These are phyloP conservation scores for Nematolebias whitei DNA, from an alignment of 2,113 vertebrate species.

Conservation along the genomic window DNA sequence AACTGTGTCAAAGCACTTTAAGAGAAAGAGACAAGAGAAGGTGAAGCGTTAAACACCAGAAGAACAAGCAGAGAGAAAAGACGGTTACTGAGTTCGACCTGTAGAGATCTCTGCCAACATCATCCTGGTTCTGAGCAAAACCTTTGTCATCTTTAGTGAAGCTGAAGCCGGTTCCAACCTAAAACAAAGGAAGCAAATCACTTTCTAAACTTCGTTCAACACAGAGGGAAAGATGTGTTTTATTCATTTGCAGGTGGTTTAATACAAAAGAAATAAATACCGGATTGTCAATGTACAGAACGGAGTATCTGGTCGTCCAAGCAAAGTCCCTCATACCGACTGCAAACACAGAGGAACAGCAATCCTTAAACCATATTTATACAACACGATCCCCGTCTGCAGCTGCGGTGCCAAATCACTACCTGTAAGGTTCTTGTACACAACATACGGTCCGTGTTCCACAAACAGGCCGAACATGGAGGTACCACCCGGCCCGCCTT, in stretches of 20 bases:
- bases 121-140: constrained; percentile 80
- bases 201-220: background rate
- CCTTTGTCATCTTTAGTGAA: constrained; percentile 76
- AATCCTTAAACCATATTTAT: background rate
- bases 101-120: constrained; percentile 82
- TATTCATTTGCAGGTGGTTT: background rate
- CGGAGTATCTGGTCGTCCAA: constrained; percentile 82
- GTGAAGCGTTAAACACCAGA: background rate
- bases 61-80: background rate
- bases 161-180: constrained; percentile 88
- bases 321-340: constrained; percentile 78
- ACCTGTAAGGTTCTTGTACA: constrained; percentile 84
- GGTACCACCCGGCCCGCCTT: constrained; percentile 86
- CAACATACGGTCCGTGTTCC: constrained; percentile 88
- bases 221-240: background rate
- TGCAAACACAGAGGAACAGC: constrained; percentile 47
- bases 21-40: constrained; percentile 31
- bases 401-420: background rate
- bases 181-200: background rate
- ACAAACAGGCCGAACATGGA: constrained; percentile 92
- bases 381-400: background rate
- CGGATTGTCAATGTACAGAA: constrained; percentile 85
- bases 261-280: constrained; percentile 58
- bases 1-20: constrained; percentile 82
- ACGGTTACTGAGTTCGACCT: constrained; percentile 50